Percentiles rank a stretch among this genome's conserved stretches.
Evolutionary conservation across 2,113 vertebrate species (phyloP).

Genomic region (Hemibagrus wyckioides): DNA sequence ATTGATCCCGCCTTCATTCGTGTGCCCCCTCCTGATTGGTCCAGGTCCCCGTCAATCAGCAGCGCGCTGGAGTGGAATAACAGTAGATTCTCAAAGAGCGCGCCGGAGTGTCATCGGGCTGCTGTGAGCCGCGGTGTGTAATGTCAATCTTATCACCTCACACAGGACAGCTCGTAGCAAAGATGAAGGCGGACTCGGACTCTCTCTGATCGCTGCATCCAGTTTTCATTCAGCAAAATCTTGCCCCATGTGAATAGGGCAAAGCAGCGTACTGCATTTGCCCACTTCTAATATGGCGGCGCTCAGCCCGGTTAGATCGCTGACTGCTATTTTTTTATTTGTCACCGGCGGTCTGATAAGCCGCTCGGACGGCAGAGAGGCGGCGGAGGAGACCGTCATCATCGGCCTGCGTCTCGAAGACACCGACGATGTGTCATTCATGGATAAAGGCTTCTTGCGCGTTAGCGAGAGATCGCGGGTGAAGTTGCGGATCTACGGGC

Average conservation of each 20-base stretch:
- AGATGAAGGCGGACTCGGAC: constrained; percentile 51
- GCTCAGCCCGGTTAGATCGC: constrained; percentile 55
- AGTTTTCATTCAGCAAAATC: constrained; percentile 49
- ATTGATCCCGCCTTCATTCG: constrained; percentile 9
- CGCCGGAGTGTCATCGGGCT: constrained; percentile 45
- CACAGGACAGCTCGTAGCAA: constrained; percentile 37
- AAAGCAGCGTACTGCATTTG: constrained; percentile 52
- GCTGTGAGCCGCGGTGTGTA: constrained; percentile 45
- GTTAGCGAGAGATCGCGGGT: constrained; percentile 56
- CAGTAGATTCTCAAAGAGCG: constrained; percentile 46
- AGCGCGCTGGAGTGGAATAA: constrained; percentile 28
- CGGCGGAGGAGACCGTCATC: constrained; percentile 53
- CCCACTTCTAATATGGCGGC: constrained; percentile 61
- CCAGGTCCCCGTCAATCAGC: constrained; percentile 34
- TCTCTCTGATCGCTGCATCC: constrained; percentile 50
- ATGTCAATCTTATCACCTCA: constrained; percentile 46
- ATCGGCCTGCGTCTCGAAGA: constrained; percentile 56
- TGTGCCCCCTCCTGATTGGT: constrained; percentile 28
- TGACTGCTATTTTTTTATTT: constrained; percentile 56
- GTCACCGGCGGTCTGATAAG: constrained; percentile 49
- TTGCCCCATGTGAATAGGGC: constrained; percentile 57
- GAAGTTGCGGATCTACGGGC: constrained; percentile 56
- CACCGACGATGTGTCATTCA: constrained; percentile 54
- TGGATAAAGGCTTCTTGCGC: constrained; percentile 52
- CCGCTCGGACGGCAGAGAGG: constrained; percentile 42